phyloP scores from a whole-genome alignment of 2,797 vertebrate genomes.

The Balearica regulorum region DNA sequence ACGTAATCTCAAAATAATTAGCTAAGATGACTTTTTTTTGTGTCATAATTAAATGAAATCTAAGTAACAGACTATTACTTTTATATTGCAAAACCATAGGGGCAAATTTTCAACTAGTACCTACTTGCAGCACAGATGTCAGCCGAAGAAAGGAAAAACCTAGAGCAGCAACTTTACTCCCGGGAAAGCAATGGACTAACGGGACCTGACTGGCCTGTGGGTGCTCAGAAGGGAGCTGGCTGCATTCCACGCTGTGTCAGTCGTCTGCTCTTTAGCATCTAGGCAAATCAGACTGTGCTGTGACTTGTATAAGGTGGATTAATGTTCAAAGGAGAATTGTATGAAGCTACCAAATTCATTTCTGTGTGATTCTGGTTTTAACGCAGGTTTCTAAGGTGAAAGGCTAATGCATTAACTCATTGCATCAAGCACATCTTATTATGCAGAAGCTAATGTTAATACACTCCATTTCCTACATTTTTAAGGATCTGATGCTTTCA shows the following conservation, averaged over 20 bases:
- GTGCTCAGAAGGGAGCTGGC: background rate
- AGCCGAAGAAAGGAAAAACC: background rate
- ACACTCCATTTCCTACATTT: background rate
- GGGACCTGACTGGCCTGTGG: background rate
- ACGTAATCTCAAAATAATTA: background rate
- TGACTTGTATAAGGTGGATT: background rate
- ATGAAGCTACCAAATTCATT: background rate
- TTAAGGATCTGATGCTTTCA: background rate
- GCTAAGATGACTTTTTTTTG: background rate
- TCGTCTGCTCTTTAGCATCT: background rate
- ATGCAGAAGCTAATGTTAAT: background rate
- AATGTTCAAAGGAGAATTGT: background rate
- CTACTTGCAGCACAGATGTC: background rate
- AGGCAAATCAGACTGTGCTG: background rate
- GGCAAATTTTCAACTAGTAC: background rate
- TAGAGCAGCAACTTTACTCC: background rate
- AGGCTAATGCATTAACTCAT: constrained; percentile 25
- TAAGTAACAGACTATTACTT: background rate
- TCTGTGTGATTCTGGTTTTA: background rate
- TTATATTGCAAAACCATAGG: background rate
- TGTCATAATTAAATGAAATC: background rate
- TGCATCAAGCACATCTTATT: background rate
- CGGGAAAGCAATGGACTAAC: background rate
- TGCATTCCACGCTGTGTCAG: background rate
- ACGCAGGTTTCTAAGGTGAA: background rate